Base-by-base conservation (phyloP, 37 sponge, comb jelly and placozoan genomes). In the Cliona cf. orientalis region DNA sequence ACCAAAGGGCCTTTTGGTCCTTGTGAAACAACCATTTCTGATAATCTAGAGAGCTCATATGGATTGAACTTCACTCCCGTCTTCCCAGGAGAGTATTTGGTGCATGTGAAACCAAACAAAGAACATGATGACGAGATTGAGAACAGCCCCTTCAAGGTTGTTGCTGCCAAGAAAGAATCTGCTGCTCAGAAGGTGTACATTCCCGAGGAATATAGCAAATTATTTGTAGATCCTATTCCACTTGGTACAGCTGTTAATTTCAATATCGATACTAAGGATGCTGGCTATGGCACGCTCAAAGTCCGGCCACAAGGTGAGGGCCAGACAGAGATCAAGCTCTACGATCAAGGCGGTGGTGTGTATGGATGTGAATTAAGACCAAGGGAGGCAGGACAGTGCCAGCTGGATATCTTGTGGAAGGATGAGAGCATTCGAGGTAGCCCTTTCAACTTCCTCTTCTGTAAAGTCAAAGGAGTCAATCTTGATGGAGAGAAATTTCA, bases 201-300 rank as follows among this genome's bases (percentile, higher is more conserved):
- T 25, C 61, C 76, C 12, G 53, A 80, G 3, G 74, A 80, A 1
- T 80, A 78, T 43, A 40, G 65, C 42, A 41, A 44, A 28, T 26
- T 76, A 11, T 68, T 89, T 33, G 65, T 26, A 23, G 71, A 74
- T 23, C 65, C 80, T 19, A 69, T 72, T 39, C 66, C 64, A 26
- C 53, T 83, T 71, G 81, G 80, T 36, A 76, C 86, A 26, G 62
- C 69, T 2, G 70, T 49, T 2, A 57, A 63, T 4, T 85, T 89
- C 75, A 35, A 80, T 6, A 86, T 89, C 32, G 72, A 90, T 59
- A 87, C 95, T 19, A 39, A 65, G 11, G 69, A 77, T 31, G 95
- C 92, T 58, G 95, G 95, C 14, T 75, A 75, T 9, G 86, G 88
- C 9, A 84, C 70, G 7, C 89, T 88, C 40, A 92, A 83, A 42